Evolutionary conservation across 2,113 vertebrate genomes (phyloP).

Genomic region (Himantopus leucocephalus): DNA sequence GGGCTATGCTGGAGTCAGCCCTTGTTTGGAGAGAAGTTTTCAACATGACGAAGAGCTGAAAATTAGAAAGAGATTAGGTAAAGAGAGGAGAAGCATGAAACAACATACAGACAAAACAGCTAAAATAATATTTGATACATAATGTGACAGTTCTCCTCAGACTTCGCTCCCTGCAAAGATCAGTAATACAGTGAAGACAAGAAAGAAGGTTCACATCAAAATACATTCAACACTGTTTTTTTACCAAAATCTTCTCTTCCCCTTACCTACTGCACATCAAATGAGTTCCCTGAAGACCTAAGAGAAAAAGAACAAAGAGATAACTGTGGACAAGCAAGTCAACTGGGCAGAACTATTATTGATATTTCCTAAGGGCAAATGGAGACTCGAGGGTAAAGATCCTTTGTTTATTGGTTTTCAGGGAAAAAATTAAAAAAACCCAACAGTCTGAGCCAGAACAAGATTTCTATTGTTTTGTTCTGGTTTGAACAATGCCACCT

Average conservation of each 20-base stretch:
- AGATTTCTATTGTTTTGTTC: not conserved
- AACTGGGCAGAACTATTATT: not conserved
- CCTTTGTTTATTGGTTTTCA: not conserved
- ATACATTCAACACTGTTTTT: not conserved
- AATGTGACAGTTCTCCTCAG: not conserved
- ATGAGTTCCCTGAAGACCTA: constrained; percentile 18
- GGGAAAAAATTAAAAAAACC: not conserved
- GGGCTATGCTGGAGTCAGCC: not conserved
- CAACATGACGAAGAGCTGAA: not conserved
- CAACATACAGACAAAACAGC: not conserved
- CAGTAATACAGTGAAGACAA: not conserved
- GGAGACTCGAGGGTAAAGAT: not conserved
- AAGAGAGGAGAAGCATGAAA: not conserved
- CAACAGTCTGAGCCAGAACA: not conserved
- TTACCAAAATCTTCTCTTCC: not conserved
- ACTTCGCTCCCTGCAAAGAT: not conserved
- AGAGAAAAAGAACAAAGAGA: not conserved
- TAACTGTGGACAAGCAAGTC: not conserved
- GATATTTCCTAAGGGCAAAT: constrained; percentile 3
- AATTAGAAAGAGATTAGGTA: not conserved
- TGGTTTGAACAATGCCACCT: not conserved
- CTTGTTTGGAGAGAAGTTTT: not conserved
- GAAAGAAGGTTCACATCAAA: constrained; percentile 1
- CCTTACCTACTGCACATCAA: not conserved
- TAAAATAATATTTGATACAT: not conserved